Conservation (phyloP, 2,113 vertebrate genomes). For the Albula goreensis region DNA sequence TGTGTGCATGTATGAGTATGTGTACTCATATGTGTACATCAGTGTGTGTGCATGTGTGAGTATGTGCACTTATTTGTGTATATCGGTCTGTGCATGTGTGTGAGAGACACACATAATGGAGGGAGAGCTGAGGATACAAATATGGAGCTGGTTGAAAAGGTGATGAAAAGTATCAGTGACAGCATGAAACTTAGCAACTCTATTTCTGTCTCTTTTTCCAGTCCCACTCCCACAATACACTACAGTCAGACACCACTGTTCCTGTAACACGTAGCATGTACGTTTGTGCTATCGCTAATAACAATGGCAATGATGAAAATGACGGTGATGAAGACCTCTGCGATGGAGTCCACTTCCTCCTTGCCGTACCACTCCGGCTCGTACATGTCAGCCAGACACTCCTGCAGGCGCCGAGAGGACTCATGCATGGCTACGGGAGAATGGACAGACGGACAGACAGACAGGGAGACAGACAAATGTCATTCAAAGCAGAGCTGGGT, state of each 20-base stretch:
- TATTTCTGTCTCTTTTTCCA: background rate
- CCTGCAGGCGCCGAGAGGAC: slow-evolving; percentile 88
- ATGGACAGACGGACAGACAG: slow-evolving; percentile 34
- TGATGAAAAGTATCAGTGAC: background rate
- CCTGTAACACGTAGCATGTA: background rate
- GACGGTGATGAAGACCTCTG: slow-evolving; percentile 73
- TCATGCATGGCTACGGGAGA: slow-evolving; percentile 89
- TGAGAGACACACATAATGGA: background rate
- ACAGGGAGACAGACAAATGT: background rate
- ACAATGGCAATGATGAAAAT: slow-evolving; percentile 41
- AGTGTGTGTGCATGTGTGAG: too few relatives aligned
- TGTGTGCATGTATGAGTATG: too few relatives aligned
- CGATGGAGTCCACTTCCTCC: slow-evolving; percentile 86
- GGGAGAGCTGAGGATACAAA: background rate
- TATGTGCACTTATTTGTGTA: too few relatives aligned
- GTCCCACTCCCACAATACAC: background rate
- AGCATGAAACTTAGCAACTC: background rate
- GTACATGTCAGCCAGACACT: slow-evolving; percentile 93
- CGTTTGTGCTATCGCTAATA: background rate
- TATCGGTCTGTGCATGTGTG: too few relatives aligned
- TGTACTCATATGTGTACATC: too few relatives aligned
- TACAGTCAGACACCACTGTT: background rate
- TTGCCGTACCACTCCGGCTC: slow-evolving; percentile 92
- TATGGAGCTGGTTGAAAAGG: background rate
- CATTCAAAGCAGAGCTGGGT: background rate